Base-by-base conservation (phyloP, 2,113 vertebrate species). In the Melanostigma gelatinosum region DNA sequence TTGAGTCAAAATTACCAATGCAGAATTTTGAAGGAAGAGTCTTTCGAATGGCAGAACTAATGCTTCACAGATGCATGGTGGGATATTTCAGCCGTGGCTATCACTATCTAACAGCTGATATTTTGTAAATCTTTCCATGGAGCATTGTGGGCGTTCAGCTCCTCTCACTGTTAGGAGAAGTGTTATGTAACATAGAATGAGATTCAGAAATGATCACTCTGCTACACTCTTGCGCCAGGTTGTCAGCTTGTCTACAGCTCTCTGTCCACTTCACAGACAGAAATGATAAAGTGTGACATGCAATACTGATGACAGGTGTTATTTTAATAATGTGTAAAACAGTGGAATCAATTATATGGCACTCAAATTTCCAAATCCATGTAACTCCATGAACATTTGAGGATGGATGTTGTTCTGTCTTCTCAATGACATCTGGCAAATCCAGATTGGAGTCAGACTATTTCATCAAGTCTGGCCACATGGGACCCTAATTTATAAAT, bases 141-240 rank as follows among this genome's bases (percentile, higher is more conserved):
- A 68, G 75, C n/a, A 38, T 22, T 58, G 62, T 71, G 66, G 55
- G 64, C 73, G 76, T 79, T 72, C 46, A 24, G 48, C 66, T 72
- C 55, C 18, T 34, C 68, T 76, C 60, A 46, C 73, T 80, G 54
- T 54, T 50, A 63, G 48, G 75, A 80, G 54, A 73, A 68, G 78
- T 66, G 77, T 88, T 89, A 87, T 52, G 32, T 81, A 82, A 86
- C 54, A 40, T 52, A 75, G 55, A 46, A 58, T 48, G 66, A 54
- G 77, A 79, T 79, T 87, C 68, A 88, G 63, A 90, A 88, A 87
- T 90, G 34, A 87, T 85, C 85, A 87, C 82, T 61, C 12, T 29
- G 63, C 82, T 50, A 50, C 48, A 50, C 18, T 74, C 48, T 69
- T 57, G 62, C 77, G 66, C 65, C 80, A 86, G 83, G 66, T 81